phyloP scores from a whole-genome alignment of 2,113 vertebrate species.

The Rhabdornis inornatus region DNA sequence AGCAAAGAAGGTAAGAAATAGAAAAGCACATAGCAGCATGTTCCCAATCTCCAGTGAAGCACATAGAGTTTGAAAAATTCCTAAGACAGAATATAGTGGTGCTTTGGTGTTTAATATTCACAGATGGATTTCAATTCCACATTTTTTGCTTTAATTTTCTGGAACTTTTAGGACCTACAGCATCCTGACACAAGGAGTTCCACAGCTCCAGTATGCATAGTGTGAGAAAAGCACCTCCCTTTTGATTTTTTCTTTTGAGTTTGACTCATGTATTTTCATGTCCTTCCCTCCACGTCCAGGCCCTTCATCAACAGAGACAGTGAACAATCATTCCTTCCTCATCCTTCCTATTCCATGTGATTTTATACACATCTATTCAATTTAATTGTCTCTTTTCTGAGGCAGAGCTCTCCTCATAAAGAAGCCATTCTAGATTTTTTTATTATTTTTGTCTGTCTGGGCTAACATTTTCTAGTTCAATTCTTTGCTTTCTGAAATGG shows the following conservation, averaged over 20 bases:
- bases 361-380: background rate
- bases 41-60: background rate
- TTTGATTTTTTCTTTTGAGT: background rate
- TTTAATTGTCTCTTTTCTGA: background rate
- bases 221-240: background rate
- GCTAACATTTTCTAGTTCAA: background rate
- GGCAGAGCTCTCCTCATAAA: background rate
- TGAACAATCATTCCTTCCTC: background rate
- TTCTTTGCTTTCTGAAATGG: background rate
- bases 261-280: background rate
- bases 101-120: background rate
- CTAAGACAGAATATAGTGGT: background rate
- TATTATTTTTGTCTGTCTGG: background rate
- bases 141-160: background rate
- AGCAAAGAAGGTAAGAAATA: background rate
- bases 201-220: background rate
- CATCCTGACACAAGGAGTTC: background rate
- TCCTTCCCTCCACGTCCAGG: background rate
- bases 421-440: background rate
- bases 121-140: background rate
- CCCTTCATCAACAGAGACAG: background rate
- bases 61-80: background rate
- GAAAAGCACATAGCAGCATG: background rate
- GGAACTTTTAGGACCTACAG: background rate
- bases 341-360: background rate